Percentiles rank a stretch among this genome's conserved stretches.
Conservation (phyloP, 2,797 vertebrate genomes). For the Poliocrania exsul region DNA sequence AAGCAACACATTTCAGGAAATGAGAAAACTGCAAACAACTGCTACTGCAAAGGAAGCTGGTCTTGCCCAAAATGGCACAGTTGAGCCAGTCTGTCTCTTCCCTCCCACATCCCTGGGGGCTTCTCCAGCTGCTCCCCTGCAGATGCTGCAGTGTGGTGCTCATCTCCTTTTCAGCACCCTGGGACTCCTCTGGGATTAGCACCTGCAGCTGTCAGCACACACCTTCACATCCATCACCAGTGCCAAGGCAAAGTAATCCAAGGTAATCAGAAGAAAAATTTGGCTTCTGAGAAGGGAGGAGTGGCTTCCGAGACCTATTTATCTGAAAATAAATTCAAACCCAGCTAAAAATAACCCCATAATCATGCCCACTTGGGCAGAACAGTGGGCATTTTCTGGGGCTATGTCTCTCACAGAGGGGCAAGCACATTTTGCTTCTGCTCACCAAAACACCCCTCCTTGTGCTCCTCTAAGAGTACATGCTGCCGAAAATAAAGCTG, state of each 20-base stretch:
- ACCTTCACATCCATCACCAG: not conserved
- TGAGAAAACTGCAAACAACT: not conserved
- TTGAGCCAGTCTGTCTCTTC: not conserved
- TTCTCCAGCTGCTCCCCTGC: not conserved
- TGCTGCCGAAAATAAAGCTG: not conserved
- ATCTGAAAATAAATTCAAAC: constrained; percentile 41
- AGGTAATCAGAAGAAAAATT: not conserved
- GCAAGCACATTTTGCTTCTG: not conserved
- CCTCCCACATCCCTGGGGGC: not conserved
- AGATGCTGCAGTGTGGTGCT: fast-evolving
- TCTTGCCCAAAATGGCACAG: not conserved
- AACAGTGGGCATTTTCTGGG: not conserved
- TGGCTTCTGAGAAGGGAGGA: not conserved
- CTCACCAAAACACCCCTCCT: not conserved
- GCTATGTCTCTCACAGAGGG: not conserved
- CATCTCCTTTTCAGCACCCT: not conserved
- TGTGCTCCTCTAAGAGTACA: not conserved
- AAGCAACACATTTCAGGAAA: not conserved
- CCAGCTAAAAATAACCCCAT: not conserved
- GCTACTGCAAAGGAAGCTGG: not conserved
- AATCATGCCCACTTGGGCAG: not conserved
- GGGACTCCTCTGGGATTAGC: not conserved
- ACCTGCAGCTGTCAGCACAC: not conserved
- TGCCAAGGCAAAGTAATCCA: not conserved
- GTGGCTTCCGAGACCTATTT: not conserved